These are phyloP conservation scores for Heloderma charlesbogerti DNA, from an alignment of 2,113 vertebrate genomes.

Conservation along the genomic window DNA sequence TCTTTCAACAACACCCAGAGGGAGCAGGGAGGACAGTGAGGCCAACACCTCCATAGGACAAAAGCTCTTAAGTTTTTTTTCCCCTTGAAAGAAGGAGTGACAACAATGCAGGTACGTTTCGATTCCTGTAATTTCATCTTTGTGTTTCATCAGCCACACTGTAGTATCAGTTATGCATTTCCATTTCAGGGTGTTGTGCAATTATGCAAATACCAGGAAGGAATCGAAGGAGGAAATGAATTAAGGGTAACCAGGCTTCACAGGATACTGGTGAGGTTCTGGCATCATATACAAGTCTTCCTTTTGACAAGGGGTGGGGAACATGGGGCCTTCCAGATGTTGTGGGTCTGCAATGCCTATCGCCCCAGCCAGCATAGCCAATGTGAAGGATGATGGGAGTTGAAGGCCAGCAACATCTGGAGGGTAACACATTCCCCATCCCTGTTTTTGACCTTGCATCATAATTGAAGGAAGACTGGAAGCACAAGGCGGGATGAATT, in stretches of 20 bases:
- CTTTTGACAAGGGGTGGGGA: no score
- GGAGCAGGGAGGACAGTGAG: background rate
- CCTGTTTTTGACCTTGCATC: background rate
- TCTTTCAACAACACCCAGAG: background rate
- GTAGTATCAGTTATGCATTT: background rate
- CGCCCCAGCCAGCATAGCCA: no score
- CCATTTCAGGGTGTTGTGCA: background rate
- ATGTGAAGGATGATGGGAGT: no score
- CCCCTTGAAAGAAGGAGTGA: accelerated
- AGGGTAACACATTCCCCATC: no score
- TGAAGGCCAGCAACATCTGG: no score
- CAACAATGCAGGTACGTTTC: background rate
- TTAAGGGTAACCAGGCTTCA: background rate
- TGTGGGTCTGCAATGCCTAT: no score
- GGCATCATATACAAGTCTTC: accelerated
- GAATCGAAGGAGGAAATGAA: background rate
- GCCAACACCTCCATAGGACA: background rate
- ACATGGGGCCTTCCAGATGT: no score
- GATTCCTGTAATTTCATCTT: accelerated
- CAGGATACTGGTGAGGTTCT: background rate
- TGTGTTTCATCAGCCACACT: accelerated
- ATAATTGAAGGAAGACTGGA: background rate
- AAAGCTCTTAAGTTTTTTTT: background rate
- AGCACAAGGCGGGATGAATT: background rate
- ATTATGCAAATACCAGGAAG: background rate